A percentile compares a stretch with the other conserved stretches of the same genome.
These are phyloP conservation scores for Anthoscopus minutus DNA, from an alignment of 2,113 vertebrate genomes.

Conservation along the genomic window DNA sequence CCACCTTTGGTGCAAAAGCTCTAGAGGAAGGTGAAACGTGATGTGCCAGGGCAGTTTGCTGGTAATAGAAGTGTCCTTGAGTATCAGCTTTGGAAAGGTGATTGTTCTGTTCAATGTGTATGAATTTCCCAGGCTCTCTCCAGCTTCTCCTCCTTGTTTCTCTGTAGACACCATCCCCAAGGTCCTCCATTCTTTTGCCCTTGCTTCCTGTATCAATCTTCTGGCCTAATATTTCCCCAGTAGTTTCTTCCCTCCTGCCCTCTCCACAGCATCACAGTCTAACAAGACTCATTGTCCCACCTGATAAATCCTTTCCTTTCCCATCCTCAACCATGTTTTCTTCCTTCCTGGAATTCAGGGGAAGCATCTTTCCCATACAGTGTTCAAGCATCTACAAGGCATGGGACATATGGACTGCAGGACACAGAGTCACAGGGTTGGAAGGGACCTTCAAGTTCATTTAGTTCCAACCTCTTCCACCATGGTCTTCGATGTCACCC, in stretches of 20 bases:
- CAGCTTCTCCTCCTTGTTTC: background rate
- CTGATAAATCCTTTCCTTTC: background rate
- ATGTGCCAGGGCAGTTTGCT: background rate
- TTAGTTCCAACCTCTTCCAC: background rate
- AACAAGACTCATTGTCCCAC: background rate
- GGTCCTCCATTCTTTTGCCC: background rate
- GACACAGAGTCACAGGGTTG: background rate
- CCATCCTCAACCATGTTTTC: background rate
- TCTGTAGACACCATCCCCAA: background rate
- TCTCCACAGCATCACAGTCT: background rate
- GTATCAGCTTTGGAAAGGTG: background rate
- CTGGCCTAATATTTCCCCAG: background rate
- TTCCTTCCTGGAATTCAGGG: background rate
- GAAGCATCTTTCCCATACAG: background rate
- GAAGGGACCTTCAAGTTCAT: background rate
- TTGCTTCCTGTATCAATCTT: background rate
- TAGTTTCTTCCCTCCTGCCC: background rate
- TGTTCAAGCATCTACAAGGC: background rate
- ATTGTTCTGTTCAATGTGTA: background rate
- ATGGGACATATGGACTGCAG: background rate
- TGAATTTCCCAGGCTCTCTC: background rate
- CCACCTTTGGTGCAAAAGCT: background rate
- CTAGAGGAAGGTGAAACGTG: background rate
- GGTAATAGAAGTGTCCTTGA: background rate
- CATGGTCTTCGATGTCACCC: background rate